Base-by-base conservation (phyloP, 2,113 vertebrate genomes). In the Trogon surrucura region DNA sequence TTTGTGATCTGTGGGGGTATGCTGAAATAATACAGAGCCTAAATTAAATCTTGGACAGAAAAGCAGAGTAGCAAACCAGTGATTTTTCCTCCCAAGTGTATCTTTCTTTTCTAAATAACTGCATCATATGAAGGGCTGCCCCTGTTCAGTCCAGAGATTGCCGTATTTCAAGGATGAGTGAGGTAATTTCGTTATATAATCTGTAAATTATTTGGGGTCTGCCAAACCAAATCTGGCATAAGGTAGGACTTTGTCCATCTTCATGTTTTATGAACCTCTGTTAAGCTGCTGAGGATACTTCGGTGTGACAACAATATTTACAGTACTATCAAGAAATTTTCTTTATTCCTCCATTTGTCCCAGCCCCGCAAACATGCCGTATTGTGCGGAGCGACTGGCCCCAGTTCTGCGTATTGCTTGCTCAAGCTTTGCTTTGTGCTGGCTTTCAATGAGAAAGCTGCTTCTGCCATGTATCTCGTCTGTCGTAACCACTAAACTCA, bases 151-250 rank as follows among this genome's bases (percentile, higher is more conserved):
- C 34, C 67, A 26, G 32, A 88, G 62, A 36, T 6, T 61, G 70
- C 36, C 67, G 45, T 38, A 38, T 75, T 80, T 73, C 61, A 29
- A 36, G 64, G 44, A 64, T 53, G 45, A 78, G 45, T 23, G 20
- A 93, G 54, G 36, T 72, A 51, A 75, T 85, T 66, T 67, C 66
- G 73, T 79, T 21, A n/a, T 27, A 27, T 48, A 81, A 74, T 51
- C 89, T 61, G 62, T 62, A 41, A 82, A 83, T 93, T 91, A 85
- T 21, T 77, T 62, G 75, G 13, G 38, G 80, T 94, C 85, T 92
- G 50, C 54, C 62, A 84, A 81, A 74, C 61, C 23, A 8, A 3
- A 50, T 60, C 58, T 91, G 58, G 23, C 81, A 61, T 64, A 69
- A 85, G 25, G 66, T 5, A 32, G 41, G 56, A 58, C 41, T 53